These are phyloP conservation scores for Darevskia nairensis DNA, from an alignment of 2,797 vertebrate species.

Conservation along the genomic window DNA sequence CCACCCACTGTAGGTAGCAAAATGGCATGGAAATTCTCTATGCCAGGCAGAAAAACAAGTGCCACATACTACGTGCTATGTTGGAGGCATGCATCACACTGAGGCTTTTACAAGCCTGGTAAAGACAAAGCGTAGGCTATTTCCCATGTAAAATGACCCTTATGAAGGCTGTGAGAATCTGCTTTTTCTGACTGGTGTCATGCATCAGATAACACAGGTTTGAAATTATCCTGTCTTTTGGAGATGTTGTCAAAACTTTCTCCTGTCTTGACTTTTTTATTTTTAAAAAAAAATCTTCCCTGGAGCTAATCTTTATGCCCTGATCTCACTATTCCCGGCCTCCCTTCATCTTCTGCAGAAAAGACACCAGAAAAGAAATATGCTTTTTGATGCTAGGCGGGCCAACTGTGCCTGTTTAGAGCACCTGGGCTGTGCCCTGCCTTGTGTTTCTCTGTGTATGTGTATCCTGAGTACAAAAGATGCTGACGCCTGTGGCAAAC, in stretches of 20 bases:
- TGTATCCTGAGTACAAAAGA: constrained; percentile 4
- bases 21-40: background rate
- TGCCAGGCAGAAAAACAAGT: background rate
- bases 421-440: background rate
- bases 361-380: background rate
- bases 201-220: background rate
- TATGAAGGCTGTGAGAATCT: too few species aligned
- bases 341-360: background rate
- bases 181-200: too few species aligned
- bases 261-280: background rate
- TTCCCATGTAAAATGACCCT: background rate
- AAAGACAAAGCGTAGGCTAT: background rate
- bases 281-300: background rate
- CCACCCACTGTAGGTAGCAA: background rate
- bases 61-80: background rate
- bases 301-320: background rate
- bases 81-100: background rate
- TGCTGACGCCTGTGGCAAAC: constrained; percentile 33
- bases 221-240: background rate
- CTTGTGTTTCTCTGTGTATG: background rate
- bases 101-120: background rate
- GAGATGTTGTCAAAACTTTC: background rate
- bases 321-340: background rate
- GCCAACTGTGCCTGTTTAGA: background rate
- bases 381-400: background rate